Conservation (phyloP, 1,140 invertebrate species). For the Stratiolaelaps scimitus region DNA sequence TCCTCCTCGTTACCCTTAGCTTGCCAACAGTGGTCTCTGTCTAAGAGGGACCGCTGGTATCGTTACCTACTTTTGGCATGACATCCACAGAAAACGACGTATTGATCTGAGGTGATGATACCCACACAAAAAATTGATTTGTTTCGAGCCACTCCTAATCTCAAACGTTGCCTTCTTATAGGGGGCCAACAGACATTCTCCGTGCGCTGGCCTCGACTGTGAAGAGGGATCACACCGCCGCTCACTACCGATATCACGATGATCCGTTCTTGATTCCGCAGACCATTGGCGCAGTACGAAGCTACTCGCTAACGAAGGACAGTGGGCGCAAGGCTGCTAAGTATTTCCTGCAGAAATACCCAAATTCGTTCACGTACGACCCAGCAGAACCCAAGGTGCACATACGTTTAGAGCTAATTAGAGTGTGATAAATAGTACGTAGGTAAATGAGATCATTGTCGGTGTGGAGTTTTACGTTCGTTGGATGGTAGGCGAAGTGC, state of each 20-base stretch:
- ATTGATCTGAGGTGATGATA: too few relatives aligned
- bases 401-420: too few relatives aligned
- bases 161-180: constrained; percentile 33
- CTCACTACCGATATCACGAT: constrained; percentile 75
- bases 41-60: too few relatives aligned
- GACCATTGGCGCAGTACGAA: constrained; percentile 51
- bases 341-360: constrained; percentile 64
- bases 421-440: constrained; percentile 7
- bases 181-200: constrained; percentile 65
- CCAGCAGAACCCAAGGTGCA: constrained; percentile 53
- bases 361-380: constrained; percentile 57
- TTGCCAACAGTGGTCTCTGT: background rate
- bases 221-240: constrained; percentile 54
- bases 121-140: too few relatives aligned
- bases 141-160: background rate
- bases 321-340: constrained; percentile 69
- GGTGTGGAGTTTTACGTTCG: too few relatives aligned
- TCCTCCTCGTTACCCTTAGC: background rate
- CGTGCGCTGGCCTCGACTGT: constrained; percentile 40
- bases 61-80: too few relatives aligned
- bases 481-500: too few relatives aligned
- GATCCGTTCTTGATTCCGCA: constrained; percentile 73
- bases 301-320: constrained; percentile 65
- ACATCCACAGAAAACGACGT: too few relatives aligned
- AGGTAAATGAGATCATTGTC: too few relatives aligned